Conservation (phyloP, 2,113 vertebrate species). For the Ancistrus triradiatus region DNA sequence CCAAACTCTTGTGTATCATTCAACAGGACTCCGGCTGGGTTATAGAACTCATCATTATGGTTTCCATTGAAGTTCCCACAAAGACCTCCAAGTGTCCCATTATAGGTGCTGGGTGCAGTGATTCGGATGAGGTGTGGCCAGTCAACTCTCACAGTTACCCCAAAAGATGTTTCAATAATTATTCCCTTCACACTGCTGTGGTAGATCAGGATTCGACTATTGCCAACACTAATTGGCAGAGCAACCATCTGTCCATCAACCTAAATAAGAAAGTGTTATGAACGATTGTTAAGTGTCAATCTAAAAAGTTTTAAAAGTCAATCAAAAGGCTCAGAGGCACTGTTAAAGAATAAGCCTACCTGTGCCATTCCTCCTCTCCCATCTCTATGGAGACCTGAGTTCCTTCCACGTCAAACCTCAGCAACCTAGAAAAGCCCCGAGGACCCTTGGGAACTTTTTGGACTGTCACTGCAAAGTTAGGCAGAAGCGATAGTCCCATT, state of each 20-base stretch:
- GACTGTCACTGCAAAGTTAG: constrained; percentile 46
- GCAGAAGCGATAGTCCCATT: constrained; percentile 25
- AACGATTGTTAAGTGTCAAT: no score
- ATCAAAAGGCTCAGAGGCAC: no score
- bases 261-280: constrained; percentile 41
- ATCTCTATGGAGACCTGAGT: no score
- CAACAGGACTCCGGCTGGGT: constrained; percentile 44
- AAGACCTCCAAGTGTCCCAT: constrained; percentile 52
- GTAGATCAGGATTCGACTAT: constrained; percentile 41
- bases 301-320: no score
- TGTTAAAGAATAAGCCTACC: no score
- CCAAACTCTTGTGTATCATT: no score
- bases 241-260: constrained; percentile 53
- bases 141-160: constrained; percentile 55
- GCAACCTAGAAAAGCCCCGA: not conserved
- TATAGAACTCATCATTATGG: constrained; percentile 50
- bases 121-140: constrained; percentile 54
- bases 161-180: no score
- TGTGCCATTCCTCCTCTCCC: no score
- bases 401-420: not conserved
- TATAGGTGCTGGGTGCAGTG: constrained; percentile 55
- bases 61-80: constrained; percentile 57
- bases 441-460: constrained; percentile 48
- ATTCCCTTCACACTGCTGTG: constrained; percentile 51
- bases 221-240: constrained; percentile 40